Evolutionary conservation across 2,888 invertebrate species (phyloP).

Genomic region (Cheilosia soror): DNA sequence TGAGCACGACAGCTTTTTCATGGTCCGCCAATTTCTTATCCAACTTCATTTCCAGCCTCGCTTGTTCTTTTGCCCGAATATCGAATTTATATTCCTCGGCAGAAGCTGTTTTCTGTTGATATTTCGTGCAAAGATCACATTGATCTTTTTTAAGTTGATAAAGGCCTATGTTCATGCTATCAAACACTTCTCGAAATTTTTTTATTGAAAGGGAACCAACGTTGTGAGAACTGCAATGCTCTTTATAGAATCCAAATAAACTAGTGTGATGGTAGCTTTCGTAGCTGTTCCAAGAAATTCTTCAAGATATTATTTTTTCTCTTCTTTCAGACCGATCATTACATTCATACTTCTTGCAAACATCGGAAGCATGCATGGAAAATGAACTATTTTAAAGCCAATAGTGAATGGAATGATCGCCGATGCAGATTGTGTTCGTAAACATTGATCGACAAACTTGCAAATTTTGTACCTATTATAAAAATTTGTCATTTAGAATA

Average conservation of each 20-base stretch:
- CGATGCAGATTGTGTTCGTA: conserved; percentile 19
- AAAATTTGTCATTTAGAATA: no score
- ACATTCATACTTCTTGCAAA: conserved; percentile 29
- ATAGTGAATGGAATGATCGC: conserved; percentile 12
- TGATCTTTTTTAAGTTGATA: conserved; percentile 17
- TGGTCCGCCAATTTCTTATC: neutral
- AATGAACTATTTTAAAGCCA: conserved; percentile 10
- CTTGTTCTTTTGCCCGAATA: conserved; percentile 11
- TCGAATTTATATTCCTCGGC: conserved; percentile 2
- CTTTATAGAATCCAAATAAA: neutral
- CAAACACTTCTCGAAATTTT: conserved; percentile 16
- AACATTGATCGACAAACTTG: conserved; percentile 2
- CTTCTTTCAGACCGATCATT: conserved; percentile 23
- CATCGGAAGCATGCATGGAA: conserved; percentile 18
- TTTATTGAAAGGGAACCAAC: conserved; percentile 14
- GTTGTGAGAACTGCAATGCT: conserved; percentile 20
- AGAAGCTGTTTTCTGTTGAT: conserved; percentile 6
- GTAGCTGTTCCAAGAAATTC: neutral
- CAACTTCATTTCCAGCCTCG: neutral
- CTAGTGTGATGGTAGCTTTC: conserved; percentile 1
- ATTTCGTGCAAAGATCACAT: conserved; percentile 7
- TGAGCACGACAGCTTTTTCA: conserved; percentile 20
- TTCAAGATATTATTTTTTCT: conserved; percentile 12
- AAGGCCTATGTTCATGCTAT: conserved; percentile 8
- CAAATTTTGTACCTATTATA: no score